phyloP scores from a whole-genome alignment of 2,888 invertebrate species.

The Isoperla grammatica region DNA sequence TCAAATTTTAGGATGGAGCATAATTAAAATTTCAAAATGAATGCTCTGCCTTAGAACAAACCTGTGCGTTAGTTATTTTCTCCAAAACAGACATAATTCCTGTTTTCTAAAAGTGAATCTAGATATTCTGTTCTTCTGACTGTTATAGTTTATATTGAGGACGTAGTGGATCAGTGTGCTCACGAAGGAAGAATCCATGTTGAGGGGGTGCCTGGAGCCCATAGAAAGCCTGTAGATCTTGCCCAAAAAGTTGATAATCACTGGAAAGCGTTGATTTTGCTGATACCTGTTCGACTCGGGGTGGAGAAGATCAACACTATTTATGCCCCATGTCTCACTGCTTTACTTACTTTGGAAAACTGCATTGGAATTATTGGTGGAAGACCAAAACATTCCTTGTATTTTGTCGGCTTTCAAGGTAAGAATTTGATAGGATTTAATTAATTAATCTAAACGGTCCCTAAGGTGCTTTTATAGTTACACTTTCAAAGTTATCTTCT shows the following conservation, averaged over 20 bases:
- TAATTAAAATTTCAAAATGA: too few species aligned
- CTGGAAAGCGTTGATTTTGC: slow-evolving; percentile 74
- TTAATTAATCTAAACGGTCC: too few species aligned
- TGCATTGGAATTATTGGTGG: slow-evolving; percentile 93
- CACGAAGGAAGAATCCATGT: slow-evolving; percentile 38
- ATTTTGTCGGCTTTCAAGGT: slow-evolving; percentile 89
- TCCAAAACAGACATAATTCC: too few species aligned
- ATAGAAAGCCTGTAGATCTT: slow-evolving; percentile 43
- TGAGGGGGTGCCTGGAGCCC: slow-evolving; percentile 39
- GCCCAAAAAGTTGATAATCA: slow-evolving; percentile 31
- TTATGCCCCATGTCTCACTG: slow-evolving; percentile 77
- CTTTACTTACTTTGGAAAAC: slow-evolving; percentile 69
- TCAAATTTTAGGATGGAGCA: too few species aligned
- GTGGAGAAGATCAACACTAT: slow-evolving; percentile 78
- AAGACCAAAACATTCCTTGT: slow-evolving; percentile 85
- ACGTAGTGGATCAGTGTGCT: slow-evolving; percentile 62
- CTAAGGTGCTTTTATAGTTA: too few species aligned
- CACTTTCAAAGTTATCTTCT: too few species aligned
- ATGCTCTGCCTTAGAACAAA: too few species aligned
- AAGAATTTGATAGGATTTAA: too few species aligned
- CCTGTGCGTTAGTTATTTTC: too few species aligned
- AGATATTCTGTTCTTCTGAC: too few species aligned
- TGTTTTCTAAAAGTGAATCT: too few species aligned
- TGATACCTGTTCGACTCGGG: slow-evolving; percentile 84
- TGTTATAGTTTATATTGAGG: slow-evolving; percentile 76